phyloP scores from a whole-genome alignment of 1,140 invertebrate genomes.

The Drosophila serrata region DNA sequence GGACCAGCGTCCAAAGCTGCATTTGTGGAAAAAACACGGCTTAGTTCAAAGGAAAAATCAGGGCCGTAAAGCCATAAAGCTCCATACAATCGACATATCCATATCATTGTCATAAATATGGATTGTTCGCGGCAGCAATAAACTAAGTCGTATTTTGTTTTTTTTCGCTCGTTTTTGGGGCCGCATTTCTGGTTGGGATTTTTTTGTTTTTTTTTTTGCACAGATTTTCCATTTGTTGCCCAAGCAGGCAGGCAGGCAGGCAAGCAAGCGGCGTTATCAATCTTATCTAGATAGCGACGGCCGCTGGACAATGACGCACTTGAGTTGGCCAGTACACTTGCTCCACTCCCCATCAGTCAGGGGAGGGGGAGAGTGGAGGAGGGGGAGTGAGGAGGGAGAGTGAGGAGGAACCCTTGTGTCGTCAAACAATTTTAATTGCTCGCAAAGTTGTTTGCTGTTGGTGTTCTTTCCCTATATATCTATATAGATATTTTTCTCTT shows the following conservation, averaged over 20 bases:
- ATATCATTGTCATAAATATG: conserved; percentile 68
- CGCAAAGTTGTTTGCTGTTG: conserved; percentile 77
- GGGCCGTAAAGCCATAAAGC: conserved; percentile 73
- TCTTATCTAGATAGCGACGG: conserved; percentile 72
- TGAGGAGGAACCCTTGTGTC: conserved; percentile 31
- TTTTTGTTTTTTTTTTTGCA: conserved; percentile 61
- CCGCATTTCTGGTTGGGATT: conserved; percentile 32
- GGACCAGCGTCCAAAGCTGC: conserved; percentile 20
- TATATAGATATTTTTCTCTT: background rate
- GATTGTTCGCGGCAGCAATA: conserved; percentile 34
- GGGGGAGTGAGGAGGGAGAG: too few relatives aligned
- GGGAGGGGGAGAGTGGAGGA: too few relatives aligned
- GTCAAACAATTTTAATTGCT: conserved; percentile 80
- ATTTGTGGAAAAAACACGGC: conserved; percentile 14
- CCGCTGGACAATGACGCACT: conserved; percentile 74
- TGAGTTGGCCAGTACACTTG: conserved; percentile 50
- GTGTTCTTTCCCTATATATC: conserved; percentile 10
- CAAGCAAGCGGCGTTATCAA: conserved; percentile 56
- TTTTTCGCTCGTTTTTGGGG: conserved; percentile 39
- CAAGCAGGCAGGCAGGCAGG: too few relatives aligned
- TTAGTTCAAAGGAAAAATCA: conserved; percentile 74
- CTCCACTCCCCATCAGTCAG: background rate
- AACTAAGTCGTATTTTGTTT: conserved; percentile 50
- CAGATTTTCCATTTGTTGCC: conserved; percentile 61
- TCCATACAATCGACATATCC: conserved; percentile 24